Conservation (phyloP, 1,140 invertebrate species). For the Centruroides sculpturatus region DNA sequence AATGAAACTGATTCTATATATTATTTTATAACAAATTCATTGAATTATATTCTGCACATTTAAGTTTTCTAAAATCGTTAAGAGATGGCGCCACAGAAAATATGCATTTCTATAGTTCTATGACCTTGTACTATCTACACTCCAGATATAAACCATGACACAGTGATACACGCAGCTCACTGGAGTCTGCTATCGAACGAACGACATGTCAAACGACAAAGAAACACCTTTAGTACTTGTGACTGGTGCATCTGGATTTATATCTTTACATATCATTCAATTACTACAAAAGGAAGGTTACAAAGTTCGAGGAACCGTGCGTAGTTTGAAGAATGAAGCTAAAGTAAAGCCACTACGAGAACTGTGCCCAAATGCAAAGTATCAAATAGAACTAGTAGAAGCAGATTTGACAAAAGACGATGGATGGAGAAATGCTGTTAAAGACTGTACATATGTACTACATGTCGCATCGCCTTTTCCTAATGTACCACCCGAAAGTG, state of each 20-base stretch:
- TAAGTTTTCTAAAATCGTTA: no score
- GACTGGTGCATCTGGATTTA: slow-evolving; percentile 41
- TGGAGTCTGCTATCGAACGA: no score
- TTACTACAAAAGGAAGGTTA: slow-evolving; percentile 35
- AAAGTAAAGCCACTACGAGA: slow-evolving; percentile 27
- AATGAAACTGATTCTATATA: no score
- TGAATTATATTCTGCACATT: no score
- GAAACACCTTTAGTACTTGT: slow-evolving; percentile 31
- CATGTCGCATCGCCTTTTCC: slow-evolving; percentile 44
- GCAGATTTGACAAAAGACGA: slow-evolving; percentile 29
- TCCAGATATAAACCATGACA: no score
- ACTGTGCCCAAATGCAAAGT: slow-evolving; percentile 29
- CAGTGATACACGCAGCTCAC: no score
- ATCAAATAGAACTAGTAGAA: slow-evolving; percentile 35
- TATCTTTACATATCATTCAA: slow-evolving; percentile 38
- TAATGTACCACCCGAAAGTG: slow-evolving; percentile 18
- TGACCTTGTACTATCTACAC: no score
- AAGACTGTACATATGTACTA: slow-evolving; percentile 36
- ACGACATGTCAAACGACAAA: slow-evolving; percentile 10
- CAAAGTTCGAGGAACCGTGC: slow-evolving; percentile 38
- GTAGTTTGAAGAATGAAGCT: slow-evolving; percentile 33
- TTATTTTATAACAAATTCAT: no score
- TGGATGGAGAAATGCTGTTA: slow-evolving; percentile 32
- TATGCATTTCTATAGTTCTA: no score
- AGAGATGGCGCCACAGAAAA: no score